Conservation (phyloP, 2,888 invertebrate genomes). For the Andrena flavipes region DNA sequence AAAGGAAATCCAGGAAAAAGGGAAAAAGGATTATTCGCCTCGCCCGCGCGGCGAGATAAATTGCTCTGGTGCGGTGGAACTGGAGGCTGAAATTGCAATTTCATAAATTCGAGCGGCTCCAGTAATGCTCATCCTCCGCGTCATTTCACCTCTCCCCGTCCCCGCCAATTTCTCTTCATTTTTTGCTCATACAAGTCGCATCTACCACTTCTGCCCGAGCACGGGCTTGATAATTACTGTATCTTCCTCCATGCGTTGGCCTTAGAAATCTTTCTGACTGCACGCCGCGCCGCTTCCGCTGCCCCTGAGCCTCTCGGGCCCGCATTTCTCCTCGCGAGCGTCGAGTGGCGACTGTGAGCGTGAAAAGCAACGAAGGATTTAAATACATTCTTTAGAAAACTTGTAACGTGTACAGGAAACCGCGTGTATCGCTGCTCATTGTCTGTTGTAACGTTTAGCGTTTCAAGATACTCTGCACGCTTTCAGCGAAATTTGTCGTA, state of each 20-base stretch:
- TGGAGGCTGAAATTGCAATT: constrained; percentile 76
- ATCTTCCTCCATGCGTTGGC: background rate
- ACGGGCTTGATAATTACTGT: constrained; percentile 53
- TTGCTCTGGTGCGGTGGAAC: constrained; percentile 67
- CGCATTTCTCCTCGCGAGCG: too few relatives aligned
- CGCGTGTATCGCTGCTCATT: too few relatives aligned
- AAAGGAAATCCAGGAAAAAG: constrained; percentile 19
- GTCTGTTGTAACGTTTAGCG: too few relatives aligned
- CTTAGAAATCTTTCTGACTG: background rate
- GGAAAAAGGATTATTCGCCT: constrained; percentile 61
- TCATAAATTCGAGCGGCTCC: constrained; percentile 77
- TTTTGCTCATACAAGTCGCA: background rate
- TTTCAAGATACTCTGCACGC: too few relatives aligned
- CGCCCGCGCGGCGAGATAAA: constrained; percentile 67
- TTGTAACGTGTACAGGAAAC: too few relatives aligned
- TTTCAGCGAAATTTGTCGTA: too few relatives aligned
- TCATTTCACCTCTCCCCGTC: constrained; percentile 33
- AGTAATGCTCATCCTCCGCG: constrained; percentile 54
- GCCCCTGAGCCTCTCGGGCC: too few relatives aligned
- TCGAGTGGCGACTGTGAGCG: too few relatives aligned
- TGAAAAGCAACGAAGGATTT: too few relatives aligned
- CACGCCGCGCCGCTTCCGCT: constrained; percentile 12
- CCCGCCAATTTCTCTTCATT: constrained; percentile 1
- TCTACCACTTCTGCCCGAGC: constrained; percentile 8
- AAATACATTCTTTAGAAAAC: too few relatives aligned